Conservation (phyloP, 1,140 invertebrate genomes). For the Dreissena polymorpha region DNA sequence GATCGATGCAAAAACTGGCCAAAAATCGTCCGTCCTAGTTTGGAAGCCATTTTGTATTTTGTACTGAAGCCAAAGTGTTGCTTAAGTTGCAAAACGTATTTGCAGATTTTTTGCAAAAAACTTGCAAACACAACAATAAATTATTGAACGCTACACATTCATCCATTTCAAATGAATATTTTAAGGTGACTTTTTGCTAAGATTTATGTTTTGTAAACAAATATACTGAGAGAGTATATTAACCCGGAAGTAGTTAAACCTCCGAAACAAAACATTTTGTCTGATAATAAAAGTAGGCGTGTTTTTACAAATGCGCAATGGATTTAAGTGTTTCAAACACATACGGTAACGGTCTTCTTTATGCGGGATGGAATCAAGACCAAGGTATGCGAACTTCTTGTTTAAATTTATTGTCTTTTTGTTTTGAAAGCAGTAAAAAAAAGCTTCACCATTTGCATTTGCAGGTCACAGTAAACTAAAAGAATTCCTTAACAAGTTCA, state of each 20-base stretch:
- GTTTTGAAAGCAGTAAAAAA: no score
- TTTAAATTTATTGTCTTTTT: no score
- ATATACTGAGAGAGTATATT: background rate
- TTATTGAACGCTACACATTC: no score
- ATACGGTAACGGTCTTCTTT: constrained; percentile 88
- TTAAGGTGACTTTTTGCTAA: background rate
- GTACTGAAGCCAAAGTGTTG: no score
- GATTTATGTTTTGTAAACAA: no score
- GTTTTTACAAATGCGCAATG: constrained; percentile 69
- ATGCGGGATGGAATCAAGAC: constrained; percentile 98
- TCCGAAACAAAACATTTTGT: constrained; percentile 35
- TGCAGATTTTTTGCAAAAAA: no score
- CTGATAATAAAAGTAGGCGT: constrained; percentile 53
- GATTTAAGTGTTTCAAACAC: constrained; percentile 79
- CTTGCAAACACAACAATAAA: no score
- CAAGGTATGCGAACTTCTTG: constrained; percentile 86
- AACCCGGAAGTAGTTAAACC: constrained; percentile 47
- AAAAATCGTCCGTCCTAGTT: constrained; percentile 8
- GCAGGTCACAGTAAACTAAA: no score
- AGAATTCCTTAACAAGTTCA: no score
- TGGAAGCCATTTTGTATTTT: constrained; percentile 16
- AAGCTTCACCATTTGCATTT: no score
- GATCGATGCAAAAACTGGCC: constrained; percentile 43
- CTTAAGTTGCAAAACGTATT: no score
- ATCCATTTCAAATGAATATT: background rate